phyloP scores from a whole-genome alignment of 2,113 vertebrate genomes.

The Clarias magur region DNA sequence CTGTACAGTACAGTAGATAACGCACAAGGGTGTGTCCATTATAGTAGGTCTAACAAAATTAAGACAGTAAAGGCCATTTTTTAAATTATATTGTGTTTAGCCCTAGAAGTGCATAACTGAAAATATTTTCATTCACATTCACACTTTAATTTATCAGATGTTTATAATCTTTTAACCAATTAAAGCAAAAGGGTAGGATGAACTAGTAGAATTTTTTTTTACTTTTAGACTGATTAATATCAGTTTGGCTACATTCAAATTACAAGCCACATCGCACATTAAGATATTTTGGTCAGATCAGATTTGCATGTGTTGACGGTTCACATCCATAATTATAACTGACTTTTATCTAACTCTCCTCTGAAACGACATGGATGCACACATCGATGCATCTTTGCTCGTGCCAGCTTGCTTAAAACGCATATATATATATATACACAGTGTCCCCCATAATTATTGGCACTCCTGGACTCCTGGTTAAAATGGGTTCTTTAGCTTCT shows the following conservation, averaged over 20 bases:
- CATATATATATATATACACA: no score
- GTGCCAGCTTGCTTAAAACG: no score
- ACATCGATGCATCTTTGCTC: no score
- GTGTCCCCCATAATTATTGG: no score
- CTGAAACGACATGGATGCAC: no score
- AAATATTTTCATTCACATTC: background rate
- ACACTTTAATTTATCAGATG: background rate
- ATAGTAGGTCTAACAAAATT: background rate
- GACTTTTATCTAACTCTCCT: no score
- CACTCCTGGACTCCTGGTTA: no score
- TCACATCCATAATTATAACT: no score
- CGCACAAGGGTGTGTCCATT: background rate
- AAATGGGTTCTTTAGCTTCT: no score
- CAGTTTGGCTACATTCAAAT: background rate
- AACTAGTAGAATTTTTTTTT: background rate
- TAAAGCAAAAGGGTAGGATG: background rate
- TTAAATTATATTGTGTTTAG: background rate
- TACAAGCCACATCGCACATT: no score
- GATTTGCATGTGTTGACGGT: no score
- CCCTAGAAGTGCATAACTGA: background rate
- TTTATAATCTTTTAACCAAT: background rate
- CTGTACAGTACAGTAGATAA: background rate
- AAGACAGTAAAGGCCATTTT: background rate
- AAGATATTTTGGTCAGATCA: no score
- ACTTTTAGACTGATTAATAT: background rate